phyloP scores from a whole-genome alignment of 2,888 invertebrate genomes.

The Apeira syringaria region DNA sequence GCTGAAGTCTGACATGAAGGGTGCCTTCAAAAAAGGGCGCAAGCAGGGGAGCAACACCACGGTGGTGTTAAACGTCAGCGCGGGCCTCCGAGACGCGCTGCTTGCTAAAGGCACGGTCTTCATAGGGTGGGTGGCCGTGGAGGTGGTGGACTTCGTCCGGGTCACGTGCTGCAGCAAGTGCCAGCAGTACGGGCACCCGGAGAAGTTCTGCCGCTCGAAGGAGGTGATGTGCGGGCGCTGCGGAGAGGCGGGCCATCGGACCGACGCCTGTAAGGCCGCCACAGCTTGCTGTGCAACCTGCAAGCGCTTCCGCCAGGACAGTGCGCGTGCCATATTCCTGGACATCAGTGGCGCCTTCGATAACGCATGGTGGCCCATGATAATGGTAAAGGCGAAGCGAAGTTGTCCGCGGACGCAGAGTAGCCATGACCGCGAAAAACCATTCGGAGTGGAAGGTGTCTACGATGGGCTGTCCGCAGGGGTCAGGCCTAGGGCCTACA shows the following conservation, averaged over 20 bases:
- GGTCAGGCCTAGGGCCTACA: not conserved
- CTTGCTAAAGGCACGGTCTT: not conserved
- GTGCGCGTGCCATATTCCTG: not conserved
- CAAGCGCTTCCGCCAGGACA: conserved; percentile 17
- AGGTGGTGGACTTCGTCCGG: not conserved
- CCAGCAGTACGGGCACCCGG: conserved; percentile 1
- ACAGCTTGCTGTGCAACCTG: conserved; percentile 32
- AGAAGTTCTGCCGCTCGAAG: not conserved
- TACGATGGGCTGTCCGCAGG: not conserved
- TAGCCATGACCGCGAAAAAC: not conserved
- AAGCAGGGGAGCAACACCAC: not conserved
- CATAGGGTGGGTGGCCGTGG: not conserved
- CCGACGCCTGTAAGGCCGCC: conserved; percentile 7
- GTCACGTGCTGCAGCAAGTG: not conserved
- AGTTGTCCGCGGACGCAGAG: too few species aligned
- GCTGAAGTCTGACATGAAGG: not conserved
- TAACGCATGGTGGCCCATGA: too few species aligned
- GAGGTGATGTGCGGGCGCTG: conserved; percentile 28
- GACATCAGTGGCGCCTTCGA: too few species aligned
- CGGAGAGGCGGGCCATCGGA: conserved; percentile 27
- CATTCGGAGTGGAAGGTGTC: not conserved
- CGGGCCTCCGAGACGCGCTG: not conserved
- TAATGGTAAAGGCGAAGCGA: too few species aligned
- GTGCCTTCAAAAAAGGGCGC: not conserved
- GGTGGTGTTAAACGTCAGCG: not conserved